Conservation (phyloP, 2,113 vertebrate genomes). For the Rhinichthys klamathensis region DNA sequence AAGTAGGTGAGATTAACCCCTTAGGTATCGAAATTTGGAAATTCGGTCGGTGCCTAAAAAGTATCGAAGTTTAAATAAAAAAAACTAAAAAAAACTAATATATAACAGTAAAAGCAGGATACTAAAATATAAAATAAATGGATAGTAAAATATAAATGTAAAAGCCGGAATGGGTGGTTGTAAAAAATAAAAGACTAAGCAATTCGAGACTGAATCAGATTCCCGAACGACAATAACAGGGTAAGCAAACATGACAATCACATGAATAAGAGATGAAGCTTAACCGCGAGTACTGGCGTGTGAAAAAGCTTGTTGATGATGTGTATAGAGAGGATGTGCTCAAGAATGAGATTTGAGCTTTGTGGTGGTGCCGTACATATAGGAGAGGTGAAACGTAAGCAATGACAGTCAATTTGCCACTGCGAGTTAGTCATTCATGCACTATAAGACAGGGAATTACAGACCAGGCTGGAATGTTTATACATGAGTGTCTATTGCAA, state of each 20-base stretch:
- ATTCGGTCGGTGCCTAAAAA: no score
- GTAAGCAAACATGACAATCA: conserved; percentile 42
- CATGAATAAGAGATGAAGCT: conserved; percentile 50
- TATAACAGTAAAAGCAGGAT: no score
- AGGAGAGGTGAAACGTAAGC: neutral
- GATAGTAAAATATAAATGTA: neutral
- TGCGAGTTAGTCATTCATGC: neutral
- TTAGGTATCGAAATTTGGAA: no score
- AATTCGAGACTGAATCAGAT: neutral
- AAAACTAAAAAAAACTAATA: no score
- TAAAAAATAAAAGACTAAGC: conserved; percentile 17
- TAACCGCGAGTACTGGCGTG: conserved; percentile 40
- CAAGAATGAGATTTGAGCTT: neutral
- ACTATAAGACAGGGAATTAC: neutral
- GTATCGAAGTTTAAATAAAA: no score
- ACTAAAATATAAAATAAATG: no score
- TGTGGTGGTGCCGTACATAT: neutral
- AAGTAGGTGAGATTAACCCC: no score
- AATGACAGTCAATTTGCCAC: conserved; percentile 8
- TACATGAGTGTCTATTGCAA: neutral
- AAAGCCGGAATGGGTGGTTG: neutral
- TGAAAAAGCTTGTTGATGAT: conserved; percentile 29
- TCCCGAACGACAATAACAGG: neutral
- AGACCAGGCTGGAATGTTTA: neutral
- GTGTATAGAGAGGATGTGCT: neutral